Percentiles rank a stretch among this genome's conserved stretches.
Evolutionary conservation across 2,113 vertebrate species (phyloP).

Genomic region (Mesitornis unicolor): DNA sequence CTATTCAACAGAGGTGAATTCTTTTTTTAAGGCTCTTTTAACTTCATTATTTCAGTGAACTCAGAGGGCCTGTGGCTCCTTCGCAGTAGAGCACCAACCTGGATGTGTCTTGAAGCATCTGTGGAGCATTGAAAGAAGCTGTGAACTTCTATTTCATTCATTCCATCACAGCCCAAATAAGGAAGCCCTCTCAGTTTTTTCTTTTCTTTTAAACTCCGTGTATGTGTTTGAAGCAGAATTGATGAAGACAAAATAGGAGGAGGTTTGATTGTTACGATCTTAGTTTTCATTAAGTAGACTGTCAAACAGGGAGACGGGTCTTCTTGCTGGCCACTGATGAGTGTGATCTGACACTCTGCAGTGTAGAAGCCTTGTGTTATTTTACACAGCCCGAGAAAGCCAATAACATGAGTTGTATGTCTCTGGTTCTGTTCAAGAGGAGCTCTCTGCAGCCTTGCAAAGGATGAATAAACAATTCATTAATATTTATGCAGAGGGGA

Average conservation of each 20-base stretch:
- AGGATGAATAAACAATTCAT: neutral
- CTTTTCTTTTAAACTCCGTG: neutral
- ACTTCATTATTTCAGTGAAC: neutral
- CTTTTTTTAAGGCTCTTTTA: neutral
- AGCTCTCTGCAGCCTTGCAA: neutral
- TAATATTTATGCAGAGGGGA: neutral
- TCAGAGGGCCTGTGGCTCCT: neutral
- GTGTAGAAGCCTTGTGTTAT: neutral
- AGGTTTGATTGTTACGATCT: neutral
- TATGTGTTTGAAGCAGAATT: neutral
- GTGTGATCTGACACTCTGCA: neutral
- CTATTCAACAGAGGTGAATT: conserved; percentile 85
- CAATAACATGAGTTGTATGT: neutral
- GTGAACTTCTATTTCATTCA: neutral
- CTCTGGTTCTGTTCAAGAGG: neutral
- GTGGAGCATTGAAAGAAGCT: neutral
- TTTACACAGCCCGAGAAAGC: neutral
- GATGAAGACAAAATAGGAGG: neutral
- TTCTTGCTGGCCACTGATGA: neutral
- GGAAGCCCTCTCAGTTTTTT: neutral
- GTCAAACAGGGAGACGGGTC: neutral
- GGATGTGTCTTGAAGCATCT: neutral
- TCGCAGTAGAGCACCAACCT: neutral
- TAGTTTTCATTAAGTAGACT: neutral
- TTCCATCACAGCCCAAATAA: neutral